Evolutionary conservation across 2,888 invertebrate species (phyloP).

Genomic region (Melieria picta): DNA sequence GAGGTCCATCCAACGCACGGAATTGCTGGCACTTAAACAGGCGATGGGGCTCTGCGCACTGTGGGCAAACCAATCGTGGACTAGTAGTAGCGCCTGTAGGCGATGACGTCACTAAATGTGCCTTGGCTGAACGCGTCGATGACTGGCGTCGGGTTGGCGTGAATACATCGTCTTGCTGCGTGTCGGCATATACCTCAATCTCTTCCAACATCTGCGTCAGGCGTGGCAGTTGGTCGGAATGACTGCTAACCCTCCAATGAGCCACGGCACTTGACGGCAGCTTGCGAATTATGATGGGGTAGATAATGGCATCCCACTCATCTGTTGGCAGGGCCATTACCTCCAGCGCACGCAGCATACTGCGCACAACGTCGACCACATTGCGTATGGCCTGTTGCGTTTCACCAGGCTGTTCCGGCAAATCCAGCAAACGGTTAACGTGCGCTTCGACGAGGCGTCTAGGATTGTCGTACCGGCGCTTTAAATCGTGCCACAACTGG

Average conservation of each 20-base stretch:
- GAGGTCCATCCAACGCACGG: not conserved
- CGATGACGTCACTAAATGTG: not conserved
- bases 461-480: slow-evolving; percentile 10
- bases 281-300: not conserved
- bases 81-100: not conserved
- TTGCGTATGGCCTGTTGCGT: not conserved
- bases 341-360: slow-evolving; percentile 6
- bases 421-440: not conserved
- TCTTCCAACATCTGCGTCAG: slow-evolving; percentile 6
- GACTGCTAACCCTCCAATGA: not conserved
- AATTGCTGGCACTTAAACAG: not conserved
- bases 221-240: not conserved
- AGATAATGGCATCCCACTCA: not conserved
- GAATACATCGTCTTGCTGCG: not conserved
- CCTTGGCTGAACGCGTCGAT: not conserved
- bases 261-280: not conserved
- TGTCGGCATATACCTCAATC: not conserved
- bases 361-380: not conserved
- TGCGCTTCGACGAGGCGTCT: slow-evolving; percentile 8
- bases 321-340: not conserved
- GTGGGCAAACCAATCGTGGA: not conserved
- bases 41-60: not conserved
- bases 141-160: not conserved
- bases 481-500: slow-evolving; percentile 3
- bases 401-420: not conserved